phyloP scores from a whole-genome alignment of 2,113 vertebrate genomes.

The Anser cygnoides region DNA sequence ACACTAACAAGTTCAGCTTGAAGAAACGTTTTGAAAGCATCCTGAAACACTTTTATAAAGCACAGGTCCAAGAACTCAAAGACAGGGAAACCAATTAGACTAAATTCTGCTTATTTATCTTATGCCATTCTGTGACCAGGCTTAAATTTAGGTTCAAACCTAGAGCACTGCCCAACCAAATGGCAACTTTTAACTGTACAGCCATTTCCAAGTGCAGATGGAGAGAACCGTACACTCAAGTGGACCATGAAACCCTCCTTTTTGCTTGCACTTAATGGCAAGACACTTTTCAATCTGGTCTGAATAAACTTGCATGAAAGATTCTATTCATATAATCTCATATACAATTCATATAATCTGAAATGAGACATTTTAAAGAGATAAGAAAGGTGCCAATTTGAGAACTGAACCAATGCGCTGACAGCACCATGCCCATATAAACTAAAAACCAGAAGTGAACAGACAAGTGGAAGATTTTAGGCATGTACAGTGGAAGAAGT shows the following conservation, averaged over 20 bases:
- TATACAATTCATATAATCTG: not conserved
- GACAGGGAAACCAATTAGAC: not conserved
- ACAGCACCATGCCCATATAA: rapidly evolving
- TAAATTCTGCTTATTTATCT: not conserved
- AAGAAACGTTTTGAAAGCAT: not conserved
- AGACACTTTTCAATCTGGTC: not conserved
- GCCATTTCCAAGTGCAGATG: not conserved
- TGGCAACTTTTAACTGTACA: not conserved
- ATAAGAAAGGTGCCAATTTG: not conserved
- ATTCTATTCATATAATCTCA: not conserved
- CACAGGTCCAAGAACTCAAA: not conserved
- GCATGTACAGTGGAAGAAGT: not conserved
- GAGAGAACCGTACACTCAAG: not conserved
- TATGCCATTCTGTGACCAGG: not conserved
- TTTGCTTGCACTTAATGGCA: not conserved
- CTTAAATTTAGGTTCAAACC: not conserved
- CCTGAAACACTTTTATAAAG: not conserved
- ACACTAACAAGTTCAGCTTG: rapidly evolving
- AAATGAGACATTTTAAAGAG: not conserved
- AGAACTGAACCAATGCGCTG: not conserved
- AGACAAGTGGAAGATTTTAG: slow-evolving; percentile 2
- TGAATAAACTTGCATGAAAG: not conserved
- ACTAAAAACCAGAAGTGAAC: not conserved
- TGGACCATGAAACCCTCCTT: not conserved
- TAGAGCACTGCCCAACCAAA: not conserved